A percentile compares a stretch with the other conserved stretches of the same genome.
phyloP scores from a whole-genome alignment of 1,140 invertebrate species.

The Pseudomyrmex cubaensis region DNA sequence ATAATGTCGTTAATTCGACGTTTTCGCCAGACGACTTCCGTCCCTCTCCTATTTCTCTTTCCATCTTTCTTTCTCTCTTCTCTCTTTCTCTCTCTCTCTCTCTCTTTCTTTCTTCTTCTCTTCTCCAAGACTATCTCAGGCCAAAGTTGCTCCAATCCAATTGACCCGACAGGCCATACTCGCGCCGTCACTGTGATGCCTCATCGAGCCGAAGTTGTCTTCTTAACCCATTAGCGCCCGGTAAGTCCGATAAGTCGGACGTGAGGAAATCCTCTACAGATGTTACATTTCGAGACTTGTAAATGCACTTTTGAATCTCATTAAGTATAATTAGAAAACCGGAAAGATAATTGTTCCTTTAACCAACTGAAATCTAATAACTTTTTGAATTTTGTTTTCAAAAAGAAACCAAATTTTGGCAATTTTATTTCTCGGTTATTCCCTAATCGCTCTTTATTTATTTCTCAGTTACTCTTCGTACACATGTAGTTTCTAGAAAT shows the following conservation, averaged over 20 bases:
- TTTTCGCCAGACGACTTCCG: conserved; percentile 69
- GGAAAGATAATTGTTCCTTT: not conserved
- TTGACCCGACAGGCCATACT: conserved; percentile 73
- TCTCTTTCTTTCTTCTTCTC: not conserved
- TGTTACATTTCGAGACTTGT: conserved; percentile 20
- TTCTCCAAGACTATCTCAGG: conserved; percentile 20
- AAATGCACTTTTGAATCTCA: conserved; percentile 31
- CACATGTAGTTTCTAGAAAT: no score
- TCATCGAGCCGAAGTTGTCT: conserved; percentile 46
- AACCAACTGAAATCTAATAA: not conserved
- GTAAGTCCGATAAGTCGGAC: conserved; percentile 50
- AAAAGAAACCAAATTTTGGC: not conserved
- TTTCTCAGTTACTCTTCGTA: no score
- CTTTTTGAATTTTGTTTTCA: not conserved
- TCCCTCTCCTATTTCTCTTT: not conserved
- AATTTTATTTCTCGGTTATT: not conserved
- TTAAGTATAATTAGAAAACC: conserved; percentile 8
- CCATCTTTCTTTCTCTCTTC: not conserved
- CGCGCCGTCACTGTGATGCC: conserved; percentile 56
- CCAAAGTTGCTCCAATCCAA: conserved; percentile 76
- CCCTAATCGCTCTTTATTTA: not conserved
- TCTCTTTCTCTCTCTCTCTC: conserved; percentile 1
- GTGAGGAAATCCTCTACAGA: conserved; percentile 26
- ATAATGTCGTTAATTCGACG: conserved; percentile 76
- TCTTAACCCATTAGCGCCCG: conserved; percentile 51